Conservation (phyloP, 2,113 vertebrate genomes). For the Coptodon rendalli region DNA sequence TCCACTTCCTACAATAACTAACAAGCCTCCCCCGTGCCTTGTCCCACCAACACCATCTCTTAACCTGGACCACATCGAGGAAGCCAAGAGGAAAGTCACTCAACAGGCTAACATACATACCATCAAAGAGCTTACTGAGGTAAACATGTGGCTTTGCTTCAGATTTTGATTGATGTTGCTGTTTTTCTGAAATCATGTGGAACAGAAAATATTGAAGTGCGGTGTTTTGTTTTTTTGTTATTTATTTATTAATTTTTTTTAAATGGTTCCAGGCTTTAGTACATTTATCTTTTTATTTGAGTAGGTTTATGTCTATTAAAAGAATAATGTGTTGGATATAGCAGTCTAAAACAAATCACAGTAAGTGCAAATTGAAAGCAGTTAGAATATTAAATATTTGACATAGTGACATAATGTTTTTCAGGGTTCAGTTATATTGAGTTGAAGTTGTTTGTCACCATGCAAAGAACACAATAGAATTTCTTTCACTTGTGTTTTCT, state of each 20-base stretch:
- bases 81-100: constrained; percentile 86
- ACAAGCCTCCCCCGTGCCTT: constrained; percentile 72
- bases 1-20: constrained; percentile 75
- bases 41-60: constrained; percentile 65
- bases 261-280: background rate
- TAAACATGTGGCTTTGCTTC: constrained; percentile 39
- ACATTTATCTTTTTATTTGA: background rate
- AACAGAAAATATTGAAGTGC: background rate
- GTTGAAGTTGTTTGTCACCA: background rate
- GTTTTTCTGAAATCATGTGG: background rate
- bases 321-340: background rate
- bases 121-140: constrained; percentile 97
- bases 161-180: background rate
- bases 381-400: background rate
- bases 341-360: background rate
- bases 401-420: background rate
- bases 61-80: constrained; percentile 75
- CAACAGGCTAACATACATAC: constrained; percentile 93
- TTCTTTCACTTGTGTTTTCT: background rate
- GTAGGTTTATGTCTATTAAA: background rate
- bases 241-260: background rate
- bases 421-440: background rate
- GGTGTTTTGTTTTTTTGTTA: background rate
- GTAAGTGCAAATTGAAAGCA: background rate
- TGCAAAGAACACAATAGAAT: background rate